Evolutionary conservation across 2,113 vertebrate genomes (phyloP).

Genomic region (Vidua chalybeata): DNA sequence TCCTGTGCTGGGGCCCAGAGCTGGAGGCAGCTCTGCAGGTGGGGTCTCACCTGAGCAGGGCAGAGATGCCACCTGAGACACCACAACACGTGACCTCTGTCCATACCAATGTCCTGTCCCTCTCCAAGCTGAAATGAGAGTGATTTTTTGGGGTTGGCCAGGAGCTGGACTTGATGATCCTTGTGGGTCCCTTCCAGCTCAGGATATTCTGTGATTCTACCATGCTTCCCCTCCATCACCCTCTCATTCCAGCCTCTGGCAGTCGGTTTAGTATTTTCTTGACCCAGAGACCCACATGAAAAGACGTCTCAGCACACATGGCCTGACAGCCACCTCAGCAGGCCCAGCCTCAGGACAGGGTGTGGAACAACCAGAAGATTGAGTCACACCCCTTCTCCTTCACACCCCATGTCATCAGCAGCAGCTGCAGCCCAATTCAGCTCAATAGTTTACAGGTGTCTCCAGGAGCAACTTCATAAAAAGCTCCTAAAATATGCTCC

Average conservation of each 20-base stretch:
- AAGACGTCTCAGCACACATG: background rate
- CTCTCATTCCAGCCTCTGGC: background rate
- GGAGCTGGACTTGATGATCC: background rate
- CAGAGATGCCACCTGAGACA: background rate
- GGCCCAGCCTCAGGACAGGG: background rate
- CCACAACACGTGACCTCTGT: accelerated
- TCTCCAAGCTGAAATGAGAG: background rate
- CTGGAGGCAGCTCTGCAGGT: background rate
- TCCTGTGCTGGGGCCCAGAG: background rate
- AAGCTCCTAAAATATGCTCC: conserved; percentile 9
- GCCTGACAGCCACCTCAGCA: background rate
- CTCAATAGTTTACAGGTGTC: conserved; percentile 52
- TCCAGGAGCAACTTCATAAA: conserved; percentile 38
- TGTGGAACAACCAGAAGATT: background rate
- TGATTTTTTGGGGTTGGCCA: background rate
- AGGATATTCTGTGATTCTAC: background rate
- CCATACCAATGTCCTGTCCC: background rate
- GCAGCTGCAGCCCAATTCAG: conserved; percentile 35
- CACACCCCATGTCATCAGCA: background rate
- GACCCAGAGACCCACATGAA: background rate
- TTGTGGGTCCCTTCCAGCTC: background rate
- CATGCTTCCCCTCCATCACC: background rate
- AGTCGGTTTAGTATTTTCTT: background rate
- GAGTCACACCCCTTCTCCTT: conserved; percentile 11
- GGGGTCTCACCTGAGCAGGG: background rate